Evolutionary conservation across 1,140 invertebrate species (phyloP).

Genomic region (Hydropsyche tenuis): DNA sequence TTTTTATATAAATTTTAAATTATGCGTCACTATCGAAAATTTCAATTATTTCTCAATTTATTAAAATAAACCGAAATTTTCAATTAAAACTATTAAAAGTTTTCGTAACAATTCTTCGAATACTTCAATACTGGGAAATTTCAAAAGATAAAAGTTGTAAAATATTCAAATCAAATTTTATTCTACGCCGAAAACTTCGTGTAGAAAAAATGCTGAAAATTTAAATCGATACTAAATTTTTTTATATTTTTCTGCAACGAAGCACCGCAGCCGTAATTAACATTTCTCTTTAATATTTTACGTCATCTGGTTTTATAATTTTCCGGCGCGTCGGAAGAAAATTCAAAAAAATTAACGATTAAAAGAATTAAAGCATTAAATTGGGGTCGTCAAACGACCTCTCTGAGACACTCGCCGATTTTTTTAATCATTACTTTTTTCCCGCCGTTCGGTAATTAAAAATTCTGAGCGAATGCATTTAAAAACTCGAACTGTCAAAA

Average conservation of each 20-base stretch:
- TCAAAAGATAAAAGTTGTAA: no score
- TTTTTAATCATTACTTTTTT: not conserved
- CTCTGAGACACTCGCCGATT: slow-evolving; percentile 1
- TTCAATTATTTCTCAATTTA: no score
- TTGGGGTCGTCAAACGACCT: slow-evolving; percentile 8
- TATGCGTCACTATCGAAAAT: no score
- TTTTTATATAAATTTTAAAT: no score
- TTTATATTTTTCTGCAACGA: not conserved
- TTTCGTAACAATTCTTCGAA: no score
- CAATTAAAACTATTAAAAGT: no score
- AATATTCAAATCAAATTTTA: no score
- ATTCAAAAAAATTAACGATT: not conserved
- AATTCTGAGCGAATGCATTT: slow-evolving; percentile 11
- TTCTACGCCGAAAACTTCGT: no score
- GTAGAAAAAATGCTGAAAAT: no score
- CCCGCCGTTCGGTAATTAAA: not conserved
- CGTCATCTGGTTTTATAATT: slow-evolving; percentile 15
- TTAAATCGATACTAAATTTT: no score
- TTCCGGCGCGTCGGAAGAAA: not conserved
- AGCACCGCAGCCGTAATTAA: not conserved
- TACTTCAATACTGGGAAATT: no score
- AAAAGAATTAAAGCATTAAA: slow-evolving; percentile 17
- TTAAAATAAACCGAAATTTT: no score
- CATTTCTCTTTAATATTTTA: slow-evolving; percentile 4
- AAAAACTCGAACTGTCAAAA: slow-evolving; percentile 7